Evolutionary conservation across 2,797 vertebrate species (phyloP).

Genomic region (Rhynchotus rufescens): DNA sequence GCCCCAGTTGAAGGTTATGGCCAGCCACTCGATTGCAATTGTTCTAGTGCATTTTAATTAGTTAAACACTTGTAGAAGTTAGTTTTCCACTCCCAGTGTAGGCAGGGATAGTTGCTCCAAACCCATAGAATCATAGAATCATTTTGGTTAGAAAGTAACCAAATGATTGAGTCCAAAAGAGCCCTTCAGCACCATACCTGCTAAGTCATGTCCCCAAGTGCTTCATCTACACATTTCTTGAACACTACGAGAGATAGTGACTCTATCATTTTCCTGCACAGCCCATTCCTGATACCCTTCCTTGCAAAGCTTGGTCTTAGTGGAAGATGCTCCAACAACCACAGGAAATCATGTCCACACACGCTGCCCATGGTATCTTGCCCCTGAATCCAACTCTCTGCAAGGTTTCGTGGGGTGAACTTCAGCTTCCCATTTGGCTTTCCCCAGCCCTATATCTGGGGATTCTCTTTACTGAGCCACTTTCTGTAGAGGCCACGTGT

Average conservation of each 20-base stretch:
- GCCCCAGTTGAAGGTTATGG: neutral
- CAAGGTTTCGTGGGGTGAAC: rapidly evolving
- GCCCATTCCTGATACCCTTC: rapidly evolving
- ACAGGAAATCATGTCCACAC: rapidly evolving
- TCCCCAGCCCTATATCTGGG: neutral
- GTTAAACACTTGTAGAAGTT: neutral
- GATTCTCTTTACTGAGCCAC: neutral
- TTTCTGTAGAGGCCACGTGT: rapidly evolving
- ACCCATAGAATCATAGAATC: too few relatives aligned
- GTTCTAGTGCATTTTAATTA: neutral
- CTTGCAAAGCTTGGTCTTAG: neutral
- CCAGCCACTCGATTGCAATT: neutral
- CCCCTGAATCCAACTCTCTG: neutral
- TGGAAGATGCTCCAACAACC: too few relatives aligned
- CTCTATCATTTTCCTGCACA: too few relatives aligned
- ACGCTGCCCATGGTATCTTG: rapidly evolving
- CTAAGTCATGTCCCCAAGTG: too few relatives aligned
- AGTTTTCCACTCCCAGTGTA: neutral
- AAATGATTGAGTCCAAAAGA: too few relatives aligned
- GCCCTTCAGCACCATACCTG: too few relatives aligned
- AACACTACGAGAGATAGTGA: too few relatives aligned
- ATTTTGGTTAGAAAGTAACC: too few relatives aligned
- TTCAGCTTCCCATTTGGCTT: neutral
- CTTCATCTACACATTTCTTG: too few relatives aligned
- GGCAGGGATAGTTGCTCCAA: neutral